Conservation (phyloP, 2,888 invertebrate species). For the Horisme vitalbata region DNA sequence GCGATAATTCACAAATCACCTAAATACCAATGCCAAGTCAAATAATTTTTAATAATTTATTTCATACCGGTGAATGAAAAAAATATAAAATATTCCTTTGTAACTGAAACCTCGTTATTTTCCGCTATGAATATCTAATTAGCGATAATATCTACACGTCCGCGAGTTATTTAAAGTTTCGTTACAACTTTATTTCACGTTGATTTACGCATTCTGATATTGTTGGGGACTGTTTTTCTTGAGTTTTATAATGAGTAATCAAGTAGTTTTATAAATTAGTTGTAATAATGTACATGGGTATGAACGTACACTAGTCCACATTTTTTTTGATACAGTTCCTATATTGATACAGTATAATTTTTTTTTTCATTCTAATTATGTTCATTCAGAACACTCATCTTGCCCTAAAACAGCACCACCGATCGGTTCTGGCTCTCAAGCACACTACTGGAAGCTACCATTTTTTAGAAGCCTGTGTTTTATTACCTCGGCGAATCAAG, state of each 20-base stretch:
- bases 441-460: conserved; percentile 31
- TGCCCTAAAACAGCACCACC: conserved; percentile 9
- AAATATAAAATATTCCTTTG: conserved; percentile 14
- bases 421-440: conserved; percentile 35
- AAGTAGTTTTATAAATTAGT: not conserved
- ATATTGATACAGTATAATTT: too few relatives aligned
- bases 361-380: not conserved
- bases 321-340: too few relatives aligned
- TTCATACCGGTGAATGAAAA: conserved; percentile 11
- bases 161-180: conserved; percentile 28
- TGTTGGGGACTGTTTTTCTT: not conserved
- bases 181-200: conserved; percentile 24
- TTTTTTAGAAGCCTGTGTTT: conserved; percentile 62
- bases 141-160: conserved; percentile 33
- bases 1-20: conserved; percentile 1
- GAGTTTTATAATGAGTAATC: not conserved
- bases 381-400: not conserved
- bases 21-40: conserved; percentile 8
- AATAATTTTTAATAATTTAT: conserved; percentile 12
- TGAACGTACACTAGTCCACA: too few relatives aligned
- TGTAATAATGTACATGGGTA: too few relatives aligned
- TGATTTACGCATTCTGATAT: conserved; percentile 26
- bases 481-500: conserved; percentile 56
- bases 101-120: conserved; percentile 27
- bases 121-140: conserved; percentile 30